Conservation (phyloP, 2,797 vertebrate species). For the Parauchenoglanis punctatus region DNA sequence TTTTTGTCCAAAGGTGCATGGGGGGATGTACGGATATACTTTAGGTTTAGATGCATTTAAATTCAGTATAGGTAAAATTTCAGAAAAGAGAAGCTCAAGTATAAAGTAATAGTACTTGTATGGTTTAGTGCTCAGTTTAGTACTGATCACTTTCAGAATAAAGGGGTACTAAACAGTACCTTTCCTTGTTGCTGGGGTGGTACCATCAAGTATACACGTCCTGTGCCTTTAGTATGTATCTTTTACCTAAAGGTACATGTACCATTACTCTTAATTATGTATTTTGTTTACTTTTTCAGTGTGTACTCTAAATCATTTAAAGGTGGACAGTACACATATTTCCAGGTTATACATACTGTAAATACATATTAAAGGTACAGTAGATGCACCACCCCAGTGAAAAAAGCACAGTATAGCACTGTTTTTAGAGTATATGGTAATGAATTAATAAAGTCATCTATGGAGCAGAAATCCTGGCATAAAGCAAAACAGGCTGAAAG, state of each 20-base stretch:
- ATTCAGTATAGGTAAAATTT: neutral
- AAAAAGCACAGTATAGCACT: neutral
- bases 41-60: neutral
- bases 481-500: neutral
- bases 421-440: neutral
- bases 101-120: neutral
- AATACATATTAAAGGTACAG: neutral
- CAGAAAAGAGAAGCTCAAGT: neutral
- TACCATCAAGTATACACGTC: neutral
- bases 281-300: no score
- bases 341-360: neutral
- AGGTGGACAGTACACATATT: neutral
- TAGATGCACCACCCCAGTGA: neutral
- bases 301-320: neutral
- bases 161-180: neutral
- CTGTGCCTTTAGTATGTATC: neutral
- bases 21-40: neutral
- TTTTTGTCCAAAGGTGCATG: slow-evolving; percentile 52
- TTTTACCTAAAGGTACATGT: neutral
- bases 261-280: neutral
- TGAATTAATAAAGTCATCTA: neutral
- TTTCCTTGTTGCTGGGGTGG: neutral
- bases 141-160: neutral
- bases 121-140: neutral
- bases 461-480: neutral